Evolutionary conservation across 2,797 vertebrate species (phyloP), one percentile per base, ranked within the genome.

Genomic region (Oreortyx pictus): DNA sequence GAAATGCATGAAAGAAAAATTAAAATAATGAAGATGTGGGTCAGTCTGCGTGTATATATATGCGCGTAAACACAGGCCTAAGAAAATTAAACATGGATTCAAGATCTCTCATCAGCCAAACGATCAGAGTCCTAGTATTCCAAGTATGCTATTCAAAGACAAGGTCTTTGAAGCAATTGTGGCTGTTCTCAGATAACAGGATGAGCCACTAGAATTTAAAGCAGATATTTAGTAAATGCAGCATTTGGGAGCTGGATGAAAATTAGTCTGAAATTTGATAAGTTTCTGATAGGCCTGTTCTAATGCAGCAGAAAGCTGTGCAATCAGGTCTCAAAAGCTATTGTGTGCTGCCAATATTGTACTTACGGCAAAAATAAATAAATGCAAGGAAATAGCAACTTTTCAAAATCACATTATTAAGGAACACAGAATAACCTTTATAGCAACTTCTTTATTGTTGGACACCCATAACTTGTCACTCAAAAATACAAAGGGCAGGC

Each of bases 21-120:
- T 17, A 6, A 49, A 81, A 31, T 6, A 25, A 27, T 37, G 18
- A 74, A 80, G 46, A 41, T 56, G 22, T 16, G 54, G 41, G 18
- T 22, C n/a, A n/a, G 31, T 20, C 2, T 33, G 2, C 65, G 19
- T 33, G 5, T 15, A 1, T 46, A 5, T 41, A 4, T 44, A 1
- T 11, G 18, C 31, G 13, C 18, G 2, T 41, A 39, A 39, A 41
- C 25, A 27, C 57, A 80, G 29, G 10, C 16, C 82, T 79, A 76
- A 79, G 41, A 74, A 20, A 71, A 43, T 67, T 44, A 66, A 60
- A 52, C 27, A 6, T 7, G 1, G 19, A 44, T 61, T 12, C 3
- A 68, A n/a, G 73, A 82, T 54, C 60, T 80, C 64, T 75, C 15
- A 33, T 46, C 49, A 64, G 25, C 12, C 20, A 44, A 71, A 92